Conservation (phyloP, 2,888 invertebrate genomes). For the Nymphalis urticae region DNA sequence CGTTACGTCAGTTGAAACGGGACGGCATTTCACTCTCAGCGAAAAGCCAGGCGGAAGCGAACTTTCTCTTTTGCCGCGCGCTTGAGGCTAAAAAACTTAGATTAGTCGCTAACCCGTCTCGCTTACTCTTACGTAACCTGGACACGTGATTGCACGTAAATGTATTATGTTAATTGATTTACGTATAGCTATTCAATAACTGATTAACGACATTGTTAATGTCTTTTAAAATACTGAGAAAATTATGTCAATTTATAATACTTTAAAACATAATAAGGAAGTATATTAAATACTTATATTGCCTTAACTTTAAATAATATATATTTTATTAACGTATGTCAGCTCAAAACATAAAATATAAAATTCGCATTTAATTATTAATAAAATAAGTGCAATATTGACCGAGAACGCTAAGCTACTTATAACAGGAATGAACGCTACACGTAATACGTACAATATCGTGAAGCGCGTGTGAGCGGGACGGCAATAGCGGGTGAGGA, state of each 20-base stretch:
- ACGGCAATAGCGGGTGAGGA: constrained; percentile 67
- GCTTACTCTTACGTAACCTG: constrained; percentile 41
- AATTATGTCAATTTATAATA: constrained; percentile 7
- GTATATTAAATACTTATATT: background rate
- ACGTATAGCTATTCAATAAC: constrained; percentile 7
- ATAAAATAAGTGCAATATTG: constrained; percentile 26
- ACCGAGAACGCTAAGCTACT: constrained; percentile 34
- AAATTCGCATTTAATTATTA: constrained; percentile 10
- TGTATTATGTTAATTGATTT: constrained; percentile 24
- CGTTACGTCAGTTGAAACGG: constrained; percentile 77
- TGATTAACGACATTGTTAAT: constrained; percentile 3
- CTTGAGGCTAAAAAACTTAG: constrained; percentile 55
- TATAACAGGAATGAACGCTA: constrained; percentile 53
- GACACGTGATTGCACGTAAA: constrained; percentile 20
- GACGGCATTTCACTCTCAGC: constrained; percentile 80
- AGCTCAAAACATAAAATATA: constrained; percentile 1
- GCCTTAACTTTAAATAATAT: constrained; percentile 2
- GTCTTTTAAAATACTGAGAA: background rate
- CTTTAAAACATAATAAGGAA: constrained; percentile 8
- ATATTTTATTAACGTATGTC: background rate
- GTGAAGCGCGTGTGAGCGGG: constrained; percentile 66
- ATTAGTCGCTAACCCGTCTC: constrained; percentile 46
- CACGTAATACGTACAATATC: constrained; percentile 66
- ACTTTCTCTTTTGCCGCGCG: constrained; percentile 79
- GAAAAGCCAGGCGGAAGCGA: constrained; percentile 79